Base-by-base conservation (phyloP, 2,888 invertebrate genomes). In the Antitype chi region DNA sequence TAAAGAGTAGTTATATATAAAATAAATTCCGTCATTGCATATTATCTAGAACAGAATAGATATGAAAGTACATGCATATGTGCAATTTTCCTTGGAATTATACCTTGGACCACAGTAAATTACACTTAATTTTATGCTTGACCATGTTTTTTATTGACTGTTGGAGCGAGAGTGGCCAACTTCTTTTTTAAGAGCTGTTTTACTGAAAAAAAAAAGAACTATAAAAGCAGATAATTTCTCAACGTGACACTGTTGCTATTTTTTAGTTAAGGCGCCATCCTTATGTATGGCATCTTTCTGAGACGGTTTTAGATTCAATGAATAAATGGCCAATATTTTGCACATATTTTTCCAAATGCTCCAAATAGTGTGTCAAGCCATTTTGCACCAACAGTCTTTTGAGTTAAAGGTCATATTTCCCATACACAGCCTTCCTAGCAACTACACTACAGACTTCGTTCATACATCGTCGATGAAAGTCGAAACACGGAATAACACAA, bases 401-500 rank as follows among this genome's bases (percentile, higher is more conserved):
- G 1, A 59, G n/a, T n/a, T 32, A 74, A 52, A 20, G 70, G 70
- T 57, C 78, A 81, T 74, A 84, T 72, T 66, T 38, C 76, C 59
- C 60, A 75, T 32, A 57, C 53, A 64, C 47, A 23, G 32, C 64
- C 52, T 57, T 25, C 0, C 5, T 38, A 60, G 52, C 74, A 17
- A 81, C 74, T 82, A 87, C 72, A 52, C 70, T 84, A 86, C 74
- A 72, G 74, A 86, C 71, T 87, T 89, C 85, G 86, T 88, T 89
- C 63, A 82, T 86, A 78, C 85, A 86, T 64, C 69, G 76, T 90
- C 87, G 87, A 87, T 91, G 89, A 81, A 87, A 89, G 81, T 85
- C 84, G 81, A 87, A 88, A 84, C 76, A 76, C 81, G 72, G 72
- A 82, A 81, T 72, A 91, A 93, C 92, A 94, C 94, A 94, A 95